Evolutionary conservation across 2,888 invertebrate genomes (phyloP), one percentile per base, ranked within the genome.

Genomic region (Syrphus vitripennis): DNA sequence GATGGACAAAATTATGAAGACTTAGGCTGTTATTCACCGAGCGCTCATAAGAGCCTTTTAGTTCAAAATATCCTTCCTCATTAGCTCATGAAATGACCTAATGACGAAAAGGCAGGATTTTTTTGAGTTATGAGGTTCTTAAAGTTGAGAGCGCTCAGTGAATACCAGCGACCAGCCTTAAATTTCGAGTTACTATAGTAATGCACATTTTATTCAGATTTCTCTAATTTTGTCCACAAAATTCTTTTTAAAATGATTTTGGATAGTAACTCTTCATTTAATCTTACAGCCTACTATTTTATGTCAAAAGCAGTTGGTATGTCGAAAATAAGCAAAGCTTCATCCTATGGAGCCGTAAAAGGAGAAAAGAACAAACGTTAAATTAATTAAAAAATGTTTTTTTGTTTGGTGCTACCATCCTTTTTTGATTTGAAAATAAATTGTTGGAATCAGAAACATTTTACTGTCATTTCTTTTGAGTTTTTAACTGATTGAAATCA

Each of bases 261-360:
- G 9, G 1, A 40, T 26, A 24, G 14, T n/a, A 26, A 7, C 6
- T n/a, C 21, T 50, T 50, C 1, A 24, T 21, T 19, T 16, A 2
- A 9, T n/a, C 24, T 31, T 21, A 10, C 94, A 97, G 97, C 97
- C 93, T 96, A 95, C 92, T 92, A 95, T 88, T 93, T 97, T 29
- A 94, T 97, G 92, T 95, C 96, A 90, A 96, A 96, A 91, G 95
- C 96, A 57, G 96, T 97, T 89, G 96, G 96, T 69, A 95, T 96
- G 95, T 96, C 97, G 1, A 95, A 97, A 92, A 97, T 97, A 89
- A 96, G 96, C 90, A 96, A 96, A 92, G 96, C 95, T 45, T 97
- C 97, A 31, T 95, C 95, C 6, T 97, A 97, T 91, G 97, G 97
- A 87, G 93, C 91, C 4, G 89, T 89, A 69, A 42, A 70, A 9